Base-by-base conservation (phyloP, 2,888 invertebrate genomes). In the Deilephila elpenor region DNA sequence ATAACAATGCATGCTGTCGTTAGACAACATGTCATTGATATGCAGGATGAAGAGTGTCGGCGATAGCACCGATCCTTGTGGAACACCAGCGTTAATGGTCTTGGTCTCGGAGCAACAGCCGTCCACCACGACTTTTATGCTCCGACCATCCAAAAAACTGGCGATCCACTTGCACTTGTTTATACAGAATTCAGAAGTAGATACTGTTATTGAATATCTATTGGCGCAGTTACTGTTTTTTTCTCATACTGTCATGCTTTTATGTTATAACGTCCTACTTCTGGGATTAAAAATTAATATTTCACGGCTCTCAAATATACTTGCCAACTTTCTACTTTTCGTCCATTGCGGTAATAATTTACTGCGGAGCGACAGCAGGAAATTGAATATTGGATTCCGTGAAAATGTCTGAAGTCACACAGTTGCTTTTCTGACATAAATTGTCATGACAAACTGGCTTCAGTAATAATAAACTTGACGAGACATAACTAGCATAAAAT, bases 311-410 rank as follows among this genome's bases (percentile, higher is more conserved):
- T 56, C 5, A 56, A 56, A 56, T 56, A 56, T n/a, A 56, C 56
- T 56, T 56, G 56, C 19, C 56, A 56, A 56, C 56, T 56, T 56
- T 56, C 56, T 56, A 56, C 56, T 56, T 56, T 56, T n/a, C 56
- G 56, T 53, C 19, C 19, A 53, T 53, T 53, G 19, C 53, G 53
- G 53, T 53, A 53, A 53, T 53, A 53, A 53, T 53, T 17, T 53
- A 56, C 19, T 5, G 56, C n/a, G 56, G 53, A n/a, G 56, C 56
- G 56, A 56, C 56, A n/a, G 56, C 56, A 56, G 56, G 56, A 56
- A 56, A 56, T 56, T 56, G 56, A 56, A 56, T 56, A 56, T 56
- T 56, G 17, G 19, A 56, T 56, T 56, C 56, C 56, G 56, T 17
- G 56, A 56, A 56, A 56, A 56, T 56, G 56, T 56, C n/a, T 44